Evolutionary conservation across 64 coral and sea anemone genomes (phyloP), one percentile per base, ranked within the genome.

Genomic region (Astreopora myriophthalma): DNA sequence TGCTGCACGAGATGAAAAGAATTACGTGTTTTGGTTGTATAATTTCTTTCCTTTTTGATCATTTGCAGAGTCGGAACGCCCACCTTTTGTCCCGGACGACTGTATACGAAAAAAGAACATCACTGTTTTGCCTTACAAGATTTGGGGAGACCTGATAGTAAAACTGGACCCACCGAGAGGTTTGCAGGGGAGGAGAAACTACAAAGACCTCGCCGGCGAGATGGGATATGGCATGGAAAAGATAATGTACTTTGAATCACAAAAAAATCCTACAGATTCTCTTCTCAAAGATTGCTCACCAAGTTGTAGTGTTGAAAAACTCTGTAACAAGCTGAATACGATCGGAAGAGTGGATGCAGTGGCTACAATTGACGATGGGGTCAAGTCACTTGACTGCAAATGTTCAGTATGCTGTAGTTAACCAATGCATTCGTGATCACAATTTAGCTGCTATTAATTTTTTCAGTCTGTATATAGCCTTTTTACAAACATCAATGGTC

Each of bases 371-470:
- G 49, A 80, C 8, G 16, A 60, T 14, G 58, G 77, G 77, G 20
- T 80, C 51, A 80, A 80, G 49, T n/a, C 77, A n/a, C 48, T 34
- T 33, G 30, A 61, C 11, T 80, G 48, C 27, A 80, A 80, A 80
- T 80, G 77, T 61, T 3, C 29, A 36, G 12, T 19, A 1, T 80
- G 77, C 16, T 24, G 22, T 36, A 46, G 11, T 46, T 42, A 38
- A 36, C 52, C 52, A 46, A 46, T 46, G n/a, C n/a, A n/a, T 46
- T 46, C 11, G 5, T 46, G 5, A 46, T 46, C 42, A 46, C 42
- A 46, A 11, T 46, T 46, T 46, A n/a, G n/a, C n/a, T n/a, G n/a
- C n/a, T n/a, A n/a, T n/a, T n/a, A n/a, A n/a, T n/a, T n/a, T n/a
- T n/a, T n/a, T n/a, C n/a, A n/a, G n/a, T n/a, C n/a, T n/a, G n/a